Percentiles rank a stretch among this genome's conserved stretches.
Evolutionary conservation across 2,113 vertebrate species (phyloP).

Genomic region (Ceratotherium simum): DNA sequence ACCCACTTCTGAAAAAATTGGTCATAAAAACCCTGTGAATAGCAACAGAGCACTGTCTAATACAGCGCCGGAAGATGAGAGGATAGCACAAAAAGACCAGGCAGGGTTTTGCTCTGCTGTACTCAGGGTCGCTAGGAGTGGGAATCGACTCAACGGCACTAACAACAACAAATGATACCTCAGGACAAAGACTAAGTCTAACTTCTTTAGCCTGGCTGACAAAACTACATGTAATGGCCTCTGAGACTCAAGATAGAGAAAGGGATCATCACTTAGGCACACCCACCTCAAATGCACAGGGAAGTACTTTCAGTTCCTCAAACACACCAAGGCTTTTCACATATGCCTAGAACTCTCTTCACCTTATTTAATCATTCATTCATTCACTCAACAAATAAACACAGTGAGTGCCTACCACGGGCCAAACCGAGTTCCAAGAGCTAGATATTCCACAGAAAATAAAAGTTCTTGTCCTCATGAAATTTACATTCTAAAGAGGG

Average conservation of each 20-base stretch:
- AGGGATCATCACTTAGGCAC: neutral
- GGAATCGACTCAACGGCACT: too few relatives aligned
- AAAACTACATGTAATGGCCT: neutral
- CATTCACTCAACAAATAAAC: neutral
- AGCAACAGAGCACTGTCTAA: too few relatives aligned
- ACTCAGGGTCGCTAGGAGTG: too few relatives aligned
- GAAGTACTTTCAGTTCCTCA: neutral
- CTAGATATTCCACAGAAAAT: neutral
- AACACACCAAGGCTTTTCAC: neutral
- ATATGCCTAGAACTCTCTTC: neutral
- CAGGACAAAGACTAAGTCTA: neutral
- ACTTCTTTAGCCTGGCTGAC: neutral
- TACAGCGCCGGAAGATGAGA: too few relatives aligned
- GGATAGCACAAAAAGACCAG: too few relatives aligned
- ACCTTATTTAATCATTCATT: neutral
- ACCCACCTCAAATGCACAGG: neutral
- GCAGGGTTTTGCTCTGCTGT: too few relatives aligned
- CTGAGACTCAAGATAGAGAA: neutral
- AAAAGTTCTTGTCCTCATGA: neutral
- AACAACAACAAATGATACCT: neutral
- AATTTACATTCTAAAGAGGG: neutral
- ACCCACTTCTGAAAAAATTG: too few relatives aligned
- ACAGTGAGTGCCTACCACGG: neutral
- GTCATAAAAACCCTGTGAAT: too few relatives aligned
- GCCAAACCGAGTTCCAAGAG: neutral